Evolutionary conservation across 2,113 vertebrate genomes (phyloP), one percentile per base, ranked within the genome.

Genomic region (Catagonus wagneri): DNA sequence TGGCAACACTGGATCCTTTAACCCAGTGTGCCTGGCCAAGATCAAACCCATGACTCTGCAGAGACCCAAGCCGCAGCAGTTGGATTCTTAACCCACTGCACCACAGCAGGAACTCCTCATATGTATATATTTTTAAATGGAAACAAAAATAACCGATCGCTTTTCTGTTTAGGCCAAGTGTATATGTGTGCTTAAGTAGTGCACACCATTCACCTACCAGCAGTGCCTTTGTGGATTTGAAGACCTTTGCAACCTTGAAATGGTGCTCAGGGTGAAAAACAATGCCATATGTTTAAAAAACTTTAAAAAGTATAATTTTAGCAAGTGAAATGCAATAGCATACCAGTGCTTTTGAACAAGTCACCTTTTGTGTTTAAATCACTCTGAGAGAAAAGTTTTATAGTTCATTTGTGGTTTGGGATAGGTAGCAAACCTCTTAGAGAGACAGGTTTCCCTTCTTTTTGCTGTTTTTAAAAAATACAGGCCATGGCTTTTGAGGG

Each of bases 221-320:
- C 79, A 83, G 75, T 86, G 65, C 66, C 80, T 95, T 89, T 69
- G 34, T 58, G 69, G 93, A 52, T 92, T 80, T 3, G 9, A 92
- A 85, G 17, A 79, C 34, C 20, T 93, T 89, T 89, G 61, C 27
- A 76, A 39, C 10, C 22, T 90, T 92, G 79, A 63, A 25, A 32
- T 58, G 52, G 87, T 95, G 56, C 92, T 96, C 16, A 76, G 68
- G 79, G 6, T 34, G 27, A 56, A 66, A 81, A 80, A 58, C 16
- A 83, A 27, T 94, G 93, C 60, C 36, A 60, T 56, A n/a, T 17
- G 50, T n/a, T 44, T 25, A 84, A 69, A 90, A 63, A 36, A 6
- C 76, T 65, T 50, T 66, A 29, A 20, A 44, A 91, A 76, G 44
- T 75, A 36, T 29, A n/a, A 76, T 72, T 92, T 90, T 65, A 84